Evolutionary conservation across 2,113 vertebrate genomes (phyloP).

Genomic region (Typhlomys cinereus): DNA sequence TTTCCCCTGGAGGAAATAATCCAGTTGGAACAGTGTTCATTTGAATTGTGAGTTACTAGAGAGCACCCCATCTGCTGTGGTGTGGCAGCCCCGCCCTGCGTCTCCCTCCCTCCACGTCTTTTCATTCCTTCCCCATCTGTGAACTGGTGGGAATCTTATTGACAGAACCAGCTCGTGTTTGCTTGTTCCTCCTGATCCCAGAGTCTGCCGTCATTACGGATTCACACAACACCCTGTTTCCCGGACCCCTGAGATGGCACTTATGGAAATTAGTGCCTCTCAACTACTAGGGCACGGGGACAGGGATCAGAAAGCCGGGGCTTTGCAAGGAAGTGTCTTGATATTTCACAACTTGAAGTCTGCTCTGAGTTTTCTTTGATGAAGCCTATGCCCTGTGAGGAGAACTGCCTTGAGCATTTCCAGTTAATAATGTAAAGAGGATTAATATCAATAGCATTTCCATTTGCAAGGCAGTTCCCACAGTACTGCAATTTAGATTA

Average conservation of each 20-base stretch:
- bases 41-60: neutral
- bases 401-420: constrained; percentile 4
- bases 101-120: neutral
- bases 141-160: neutral
- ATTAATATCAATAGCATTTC: neutral
- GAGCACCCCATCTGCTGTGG: neutral
- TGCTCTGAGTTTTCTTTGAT: neutral
- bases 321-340: neutral
- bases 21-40: neutral
- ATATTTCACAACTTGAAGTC: constrained; percentile 1
- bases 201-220: neutral
- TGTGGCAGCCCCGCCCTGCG: too few relatives aligned
- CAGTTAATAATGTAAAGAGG: neutral
- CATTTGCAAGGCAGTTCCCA: neutral
- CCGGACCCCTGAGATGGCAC: neutral
- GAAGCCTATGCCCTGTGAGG: neutral
- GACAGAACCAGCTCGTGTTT: neutral
- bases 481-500: constrained; percentile 2
- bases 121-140: neutral
- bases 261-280: neutral
- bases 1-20: constrained; percentile 35
- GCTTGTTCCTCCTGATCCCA: neutral
- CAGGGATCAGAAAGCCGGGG: neutral
- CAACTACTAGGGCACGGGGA: neutral
- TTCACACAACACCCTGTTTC: neutral